phyloP scores from a whole-genome alignment of 1,140 invertebrate species.

The Steinernema khuongi region DNA sequence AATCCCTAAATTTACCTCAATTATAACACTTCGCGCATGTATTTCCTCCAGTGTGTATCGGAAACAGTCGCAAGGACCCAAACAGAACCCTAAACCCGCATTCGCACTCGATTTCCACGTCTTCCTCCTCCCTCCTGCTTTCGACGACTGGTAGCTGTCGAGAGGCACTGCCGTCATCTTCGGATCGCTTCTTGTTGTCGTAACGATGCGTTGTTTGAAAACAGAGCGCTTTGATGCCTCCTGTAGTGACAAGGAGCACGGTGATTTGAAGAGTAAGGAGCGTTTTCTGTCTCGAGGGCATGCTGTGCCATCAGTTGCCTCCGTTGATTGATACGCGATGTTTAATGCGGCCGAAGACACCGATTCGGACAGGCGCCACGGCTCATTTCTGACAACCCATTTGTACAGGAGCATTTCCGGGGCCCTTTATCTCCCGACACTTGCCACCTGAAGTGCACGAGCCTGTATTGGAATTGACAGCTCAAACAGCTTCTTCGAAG shows the following conservation, averaged over 20 bases:
- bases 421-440: too few species aligned
- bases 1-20: slow-evolving; percentile 13
- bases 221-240: slow-evolving; percentile 8
- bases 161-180: not conserved
- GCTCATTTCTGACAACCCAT: not conserved
- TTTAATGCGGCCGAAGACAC: slow-evolving; percentile 6
- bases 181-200: not conserved
- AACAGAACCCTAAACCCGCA: not conserved
- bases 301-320: slow-evolving; percentile 15
- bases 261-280: not conserved
- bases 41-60: slow-evolving; percentile 3
- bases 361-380: slow-evolving; percentile 6
- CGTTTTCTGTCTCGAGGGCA: not conserved
- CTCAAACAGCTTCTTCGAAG: too few species aligned
- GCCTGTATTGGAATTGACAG: too few species aligned
- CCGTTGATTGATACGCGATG: slow-evolving; percentile 12
- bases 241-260: slow-evolving; percentile 11
- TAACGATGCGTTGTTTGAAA: slow-evolving; percentile 2
- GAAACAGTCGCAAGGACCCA: not conserved
- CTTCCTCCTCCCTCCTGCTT: not conserved
- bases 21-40: slow-evolving; percentile 15
- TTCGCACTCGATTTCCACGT: not conserved
- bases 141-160: not conserved
- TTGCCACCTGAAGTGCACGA: too few species aligned
- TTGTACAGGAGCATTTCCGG: not conserved